phyloP scores from a whole-genome alignment of 2,888 invertebrate species.

The Ernsta delagoae region DNA sequence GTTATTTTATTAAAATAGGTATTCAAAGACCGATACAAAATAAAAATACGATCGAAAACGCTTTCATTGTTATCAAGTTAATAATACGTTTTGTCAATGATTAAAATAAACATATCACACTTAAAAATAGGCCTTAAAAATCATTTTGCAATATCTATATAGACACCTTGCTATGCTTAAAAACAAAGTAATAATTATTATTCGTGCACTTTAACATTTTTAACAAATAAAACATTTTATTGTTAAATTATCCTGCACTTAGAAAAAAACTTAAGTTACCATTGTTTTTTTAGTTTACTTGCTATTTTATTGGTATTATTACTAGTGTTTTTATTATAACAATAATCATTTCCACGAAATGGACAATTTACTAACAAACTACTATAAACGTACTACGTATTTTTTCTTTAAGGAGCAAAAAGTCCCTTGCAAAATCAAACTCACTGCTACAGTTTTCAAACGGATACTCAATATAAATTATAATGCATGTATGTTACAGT shows the following conservation, averaged over 20 bases:
- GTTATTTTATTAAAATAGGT: slow-evolving; percentile 82
- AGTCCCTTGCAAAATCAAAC: neutral
- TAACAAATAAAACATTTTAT: neutral
- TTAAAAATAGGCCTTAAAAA: slow-evolving; percentile 57
- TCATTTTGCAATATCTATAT: slow-evolving; percentile 15
- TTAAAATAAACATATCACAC: slow-evolving; percentile 47
- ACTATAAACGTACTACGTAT: neutral
- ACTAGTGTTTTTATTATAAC: neutral
- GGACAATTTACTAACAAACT: slow-evolving; percentile 3
- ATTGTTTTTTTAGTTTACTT: neutral
- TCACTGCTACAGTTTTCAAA: neutral
- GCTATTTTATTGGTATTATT: neutral
- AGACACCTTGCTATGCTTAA: slow-evolving; percentile 49
- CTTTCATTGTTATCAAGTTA: slow-evolving; percentile 49
- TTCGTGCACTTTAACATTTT: neutral
- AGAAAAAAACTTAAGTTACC: too few relatives aligned
- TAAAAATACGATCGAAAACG: slow-evolving; percentile 60
- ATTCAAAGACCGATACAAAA: slow-evolving; percentile 79
- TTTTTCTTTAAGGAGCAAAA: slow-evolving; percentile 7
- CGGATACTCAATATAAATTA: neutral
- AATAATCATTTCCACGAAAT: neutral
- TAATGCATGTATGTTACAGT: slow-evolving; percentile 16
- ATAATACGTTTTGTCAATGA: slow-evolving; percentile 47
- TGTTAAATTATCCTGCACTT: too few relatives aligned
- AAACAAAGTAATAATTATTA: neutral